Evolutionary conservation across 2,113 vertebrate species (phyloP), one percentile per base, ranked within the genome.

Genomic region (Triplophysa rosa): DNA sequence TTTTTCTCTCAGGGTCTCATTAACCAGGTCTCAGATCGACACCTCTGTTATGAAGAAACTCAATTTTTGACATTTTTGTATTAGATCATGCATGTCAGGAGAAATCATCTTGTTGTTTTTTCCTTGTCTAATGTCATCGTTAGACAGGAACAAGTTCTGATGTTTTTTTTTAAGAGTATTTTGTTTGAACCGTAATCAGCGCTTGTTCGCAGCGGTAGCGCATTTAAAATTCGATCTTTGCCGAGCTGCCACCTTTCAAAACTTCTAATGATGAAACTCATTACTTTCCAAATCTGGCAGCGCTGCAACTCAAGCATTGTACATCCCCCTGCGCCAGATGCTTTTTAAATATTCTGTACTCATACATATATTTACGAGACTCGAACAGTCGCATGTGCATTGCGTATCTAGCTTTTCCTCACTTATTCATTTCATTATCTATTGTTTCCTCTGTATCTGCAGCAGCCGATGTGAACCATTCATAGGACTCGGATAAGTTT

Each of bases 221-320:
- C 8, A 54, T 67, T 64, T 66, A 52, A 58, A 67, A 66, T 59
- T 17, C 0, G 7, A 24, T 14, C 23, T 65, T 83, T 76, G 87
- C 89, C 89, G 88, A 91, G 79, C 80, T 33, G 78, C 67, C 87
- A 77, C 84, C 90, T 90, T 87, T 84, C 84, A 74, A 84, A 87
- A 88, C 86, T 87, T 78, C 82, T 80, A 83, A 87, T 85, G 72
- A 84, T 87, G 84, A 84, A 78, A 85, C 79, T 88, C 76, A 87
- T 88, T 88, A 85, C 80, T 87, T 87, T 82, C 85, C 75, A 67
- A 40, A 24, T 83, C 81, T 82, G 80, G 42, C 16, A 63, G 52
- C 71, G 73, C 58, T 62, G 69, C 26, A 62, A 66, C 52, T 29
- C 71, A 81, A 80, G 58, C 58, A 70, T 33, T 26, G 33, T 16